A percentile compares a stretch with the other conserved stretches of the same genome.
Evolutionary conservation across 1,140 invertebrate genomes (phyloP).

Genomic region (Pogonognathellus flavescens): DNA sequence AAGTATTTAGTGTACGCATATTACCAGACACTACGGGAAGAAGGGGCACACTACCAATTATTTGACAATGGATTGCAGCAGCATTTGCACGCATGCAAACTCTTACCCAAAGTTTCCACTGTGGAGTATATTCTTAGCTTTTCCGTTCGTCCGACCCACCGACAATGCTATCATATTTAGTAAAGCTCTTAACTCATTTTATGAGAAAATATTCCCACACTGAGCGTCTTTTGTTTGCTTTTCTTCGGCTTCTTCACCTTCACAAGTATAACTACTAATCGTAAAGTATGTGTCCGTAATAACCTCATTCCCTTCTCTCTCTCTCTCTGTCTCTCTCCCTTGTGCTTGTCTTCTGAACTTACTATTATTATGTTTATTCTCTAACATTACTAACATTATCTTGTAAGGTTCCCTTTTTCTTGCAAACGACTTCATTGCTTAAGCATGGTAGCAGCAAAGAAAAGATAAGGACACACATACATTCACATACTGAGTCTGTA

Average conservation of each 20-base stretch:
- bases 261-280: background rate
- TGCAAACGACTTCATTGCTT: constrained; percentile 15
- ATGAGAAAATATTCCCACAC: constrained; percentile 30
- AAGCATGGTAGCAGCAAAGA: too few relatives aligned
- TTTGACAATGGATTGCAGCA: constrained; percentile 35
- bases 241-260: constrained; percentile 39
- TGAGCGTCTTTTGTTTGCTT: constrained; percentile 46
- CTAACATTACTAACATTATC: constrained; percentile 1
- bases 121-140: constrained; percentile 14
- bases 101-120: constrained; percentile 1
- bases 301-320: constrained; percentile 10
- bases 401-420: constrained; percentile 5
- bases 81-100: constrained; percentile 42
- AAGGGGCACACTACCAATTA: constrained; percentile 5
- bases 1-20: too few relatives aligned
- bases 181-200: constrained; percentile 49
- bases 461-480: too few relatives aligned
- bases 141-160: constrained; percentile 18
- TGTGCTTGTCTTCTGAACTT: background rate
- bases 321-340: constrained; percentile 21
- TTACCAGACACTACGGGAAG: too few relatives aligned
- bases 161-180: constrained; percentile 47
- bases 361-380: background rate
- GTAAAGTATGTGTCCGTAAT: constrained; percentile 25
- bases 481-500: too few relatives aligned